Percentiles rank a stretch among this genome's conserved stretches.
Conservation (phyloP, 2,113 vertebrate species). For the Montifringilla adamsi region DNA sequence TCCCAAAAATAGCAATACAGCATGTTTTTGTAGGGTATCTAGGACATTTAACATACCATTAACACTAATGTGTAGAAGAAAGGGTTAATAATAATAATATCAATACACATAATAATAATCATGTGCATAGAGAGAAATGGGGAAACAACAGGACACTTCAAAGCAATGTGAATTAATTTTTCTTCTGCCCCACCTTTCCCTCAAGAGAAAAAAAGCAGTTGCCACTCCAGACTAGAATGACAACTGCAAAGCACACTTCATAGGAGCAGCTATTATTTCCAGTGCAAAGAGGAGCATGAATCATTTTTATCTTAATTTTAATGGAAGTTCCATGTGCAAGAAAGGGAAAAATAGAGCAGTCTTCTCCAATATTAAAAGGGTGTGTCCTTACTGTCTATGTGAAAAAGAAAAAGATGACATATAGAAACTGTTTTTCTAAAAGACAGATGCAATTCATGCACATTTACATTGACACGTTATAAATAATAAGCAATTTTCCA, state of each 20-base stretch:
- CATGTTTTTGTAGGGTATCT: not conserved
- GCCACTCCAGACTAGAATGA: not conserved
- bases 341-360: not conserved
- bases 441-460: not conserved
- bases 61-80: not conserved
- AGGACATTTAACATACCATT: not conserved
- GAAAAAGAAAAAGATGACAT: not conserved
- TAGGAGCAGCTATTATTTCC: not conserved
- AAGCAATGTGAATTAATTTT: not conserved
- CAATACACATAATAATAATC: not conserved
- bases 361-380: not conserved
- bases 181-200: not conserved
- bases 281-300: not conserved
- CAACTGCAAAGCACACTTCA: not conserved
- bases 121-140: rapidly evolving
- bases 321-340: not conserved
- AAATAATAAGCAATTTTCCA: not conserved
- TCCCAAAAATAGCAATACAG: not conserved
- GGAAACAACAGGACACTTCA: not conserved
- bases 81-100: not conserved
- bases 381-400: not conserved
- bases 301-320: not conserved
- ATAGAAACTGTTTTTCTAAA: not conserved
- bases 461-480: not conserved
- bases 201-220: not conserved